phyloP scores from a whole-genome alignment of 2,797 vertebrate species.

The Tadarida brasiliensis region DNA sequence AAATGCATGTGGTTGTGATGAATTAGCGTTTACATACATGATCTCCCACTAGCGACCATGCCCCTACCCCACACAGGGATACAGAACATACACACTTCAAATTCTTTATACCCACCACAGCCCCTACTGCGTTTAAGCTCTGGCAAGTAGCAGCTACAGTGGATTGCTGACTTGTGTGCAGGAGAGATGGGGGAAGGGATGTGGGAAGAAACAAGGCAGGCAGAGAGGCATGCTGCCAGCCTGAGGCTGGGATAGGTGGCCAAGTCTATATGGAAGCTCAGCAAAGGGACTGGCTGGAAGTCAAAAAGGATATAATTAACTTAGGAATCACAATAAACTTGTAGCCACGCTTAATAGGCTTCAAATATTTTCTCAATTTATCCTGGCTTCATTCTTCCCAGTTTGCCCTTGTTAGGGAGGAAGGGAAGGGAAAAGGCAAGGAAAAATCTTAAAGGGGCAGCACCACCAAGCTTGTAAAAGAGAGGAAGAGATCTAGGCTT shows the following conservation, averaged over 20 bases:
- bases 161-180: not conserved
- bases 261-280: conserved; percentile 69
- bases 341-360: conserved; percentile 79
- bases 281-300: conserved; percentile 80
- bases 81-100: not conserved
- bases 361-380: conserved; percentile 77
- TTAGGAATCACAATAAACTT: conserved; percentile 81
- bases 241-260: conserved; percentile 53
- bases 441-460: conserved; percentile 65
- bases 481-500: not conserved
- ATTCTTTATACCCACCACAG: not conserved
- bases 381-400: conserved; percentile 67
- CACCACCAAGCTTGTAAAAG: not conserved
- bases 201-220: not conserved
- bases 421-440: not conserved
- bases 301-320: conserved; percentile 83
- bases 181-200: not conserved
- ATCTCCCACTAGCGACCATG: not conserved
- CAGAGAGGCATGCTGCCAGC: conserved; percentile 72
- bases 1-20: not conserved
- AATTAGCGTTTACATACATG: not conserved
- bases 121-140: not conserved
- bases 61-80: not conserved
- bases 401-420: not conserved
- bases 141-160: not conserved